Evolutionary conservation across 2,888 invertebrate species (phyloP), one percentile per base, ranked within the genome.

Genomic region (Coleophora flavipennella): DNA sequence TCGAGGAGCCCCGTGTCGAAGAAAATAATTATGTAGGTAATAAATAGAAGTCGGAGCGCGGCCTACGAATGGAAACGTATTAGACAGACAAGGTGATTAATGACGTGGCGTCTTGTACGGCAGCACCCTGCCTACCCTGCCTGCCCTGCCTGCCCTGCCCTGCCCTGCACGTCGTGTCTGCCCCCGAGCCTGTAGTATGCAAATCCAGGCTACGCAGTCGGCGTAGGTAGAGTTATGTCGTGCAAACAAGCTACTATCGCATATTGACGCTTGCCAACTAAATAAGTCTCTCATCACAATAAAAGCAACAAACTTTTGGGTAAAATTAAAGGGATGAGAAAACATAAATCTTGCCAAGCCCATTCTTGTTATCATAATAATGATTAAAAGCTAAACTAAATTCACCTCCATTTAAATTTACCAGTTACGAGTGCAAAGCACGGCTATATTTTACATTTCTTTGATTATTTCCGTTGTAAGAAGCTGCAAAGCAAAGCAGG

Each of bases 41-140:
- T 77, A 77, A 78, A 75, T 69, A 75, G 73, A 67, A 67, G 72
- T 67, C 66, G 71, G 69, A 62, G 68, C 59, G 59, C 61, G 59
- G 72, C 63, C 68, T 68, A 63, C 70, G 75, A 79, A 77, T 74
- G 75, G 73, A 73, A 78, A 75, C 75, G 71, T 79, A 79, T 80
- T 80, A 78, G 72, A 72, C 73, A 75, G 75, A 76, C 76, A 70
- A 67, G 69, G 78, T 80, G 81, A 80, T 81, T 80, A 80, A 80
- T 77, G 76, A 64, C 59, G 60, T 63, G 62, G 63, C 65, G 68
- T 54, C 65, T 63, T 67, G 67, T 53, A 54, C 59, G 61, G 46
- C 49, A 51, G 52, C 65, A 62, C 59, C 43, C 40, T 33, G 39
- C 45, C 46, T n/a, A n/a, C n/a, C n/a, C n/a, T n/a, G 41, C 46